Evolutionary conservation across 2,888 invertebrate species (phyloP), one percentile per base, ranked within the genome.

Genomic region (Chloroclystis v-ata): DNA sequence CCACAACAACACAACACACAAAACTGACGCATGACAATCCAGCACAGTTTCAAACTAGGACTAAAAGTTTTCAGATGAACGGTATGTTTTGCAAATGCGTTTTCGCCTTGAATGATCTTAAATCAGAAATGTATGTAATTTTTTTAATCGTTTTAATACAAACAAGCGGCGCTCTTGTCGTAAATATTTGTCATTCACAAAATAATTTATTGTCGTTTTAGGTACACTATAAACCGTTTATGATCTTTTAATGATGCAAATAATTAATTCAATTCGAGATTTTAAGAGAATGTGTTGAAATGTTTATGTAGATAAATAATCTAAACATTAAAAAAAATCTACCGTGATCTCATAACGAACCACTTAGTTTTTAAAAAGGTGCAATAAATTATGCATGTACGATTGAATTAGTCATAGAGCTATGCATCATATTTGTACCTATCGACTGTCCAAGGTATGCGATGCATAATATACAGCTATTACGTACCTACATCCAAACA

Each of bases 171-270:
- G 14, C 14, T 13, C n/a, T 25, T 38, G 37, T 26, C 11, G 14
- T 28, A 32, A 38, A 38, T 32, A 44, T 39, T 40, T 29, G 40
- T 29, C 28, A 40, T 14, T 35, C 7, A n/a, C 33, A 13, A 6
- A 16, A 41, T 37, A 37, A 37, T 47, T 47, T 47, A 47, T 20
- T 37, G 41, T 30, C 32, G 44, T 28, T 33, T 32, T 20, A 43
- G 24, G 26, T 32, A 24, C 26, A 14, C 37, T 44, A 38, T 44
- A 25, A 44, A 39, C 25, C 8, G 35, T 41, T 40, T 46, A 29
- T 30, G 6, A 8, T 6, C 8, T 12, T 9, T 5, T 33, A 16
- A n/a, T 16, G 14, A 16, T 33, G 33, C 16, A 33, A 14, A 16
- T 10, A 16, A n/a, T 33, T 32, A 14, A 14, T 14, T 29, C 7